A percentile compares a stretch with the other conserved stretches of the same genome.
These are phyloP conservation scores for Sinosuthora webbiana DNA, from an alignment of 2,113 vertebrate genomes.

Conservation along the genomic window DNA sequence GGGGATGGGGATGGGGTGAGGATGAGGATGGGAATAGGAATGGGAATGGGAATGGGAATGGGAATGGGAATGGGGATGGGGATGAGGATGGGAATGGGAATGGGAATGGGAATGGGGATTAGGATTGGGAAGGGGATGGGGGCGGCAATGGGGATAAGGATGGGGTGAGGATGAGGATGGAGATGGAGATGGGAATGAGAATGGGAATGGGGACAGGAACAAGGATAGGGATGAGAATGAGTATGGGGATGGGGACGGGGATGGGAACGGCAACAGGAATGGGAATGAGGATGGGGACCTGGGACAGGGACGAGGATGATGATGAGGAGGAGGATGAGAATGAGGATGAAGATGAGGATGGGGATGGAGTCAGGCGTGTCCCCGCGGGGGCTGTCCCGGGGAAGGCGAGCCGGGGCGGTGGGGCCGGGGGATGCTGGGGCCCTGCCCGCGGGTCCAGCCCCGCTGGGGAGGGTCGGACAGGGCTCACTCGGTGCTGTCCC, in stretches of 20 bases:
- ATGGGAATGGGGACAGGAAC: neutral
- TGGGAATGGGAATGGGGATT: too few relatives aligned
- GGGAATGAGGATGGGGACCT: too few relatives aligned
- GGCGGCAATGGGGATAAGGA: neutral
- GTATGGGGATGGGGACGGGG: too few relatives aligned
- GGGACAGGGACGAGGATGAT: neutral
- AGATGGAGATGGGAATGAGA: neutral
- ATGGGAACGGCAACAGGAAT: neutral
- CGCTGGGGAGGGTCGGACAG: rapidly evolving
- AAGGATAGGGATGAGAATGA: rapidly evolving
- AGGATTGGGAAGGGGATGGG: too few relatives aligned
- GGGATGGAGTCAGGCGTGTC: neutral
- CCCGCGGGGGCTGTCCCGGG: neutral
- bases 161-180: neutral
- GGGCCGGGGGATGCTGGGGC: neutral
- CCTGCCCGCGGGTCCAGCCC: neutral
- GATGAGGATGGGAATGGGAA: neutral
- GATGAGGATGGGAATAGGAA: too few relatives aligned
- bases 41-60: too few relatives aligned
- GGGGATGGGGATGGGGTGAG: too few relatives aligned
- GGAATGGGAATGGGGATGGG: neutral
- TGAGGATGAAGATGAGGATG: neutral
- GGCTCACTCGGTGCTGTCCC: neutral
- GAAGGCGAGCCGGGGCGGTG: neutral
- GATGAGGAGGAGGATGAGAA: neutral